Evolutionary conservation across 2,797 vertebrate genomes (phyloP), one percentile per base, ranked within the genome.

Genomic region (Zonotrichia albicollis): DNA sequence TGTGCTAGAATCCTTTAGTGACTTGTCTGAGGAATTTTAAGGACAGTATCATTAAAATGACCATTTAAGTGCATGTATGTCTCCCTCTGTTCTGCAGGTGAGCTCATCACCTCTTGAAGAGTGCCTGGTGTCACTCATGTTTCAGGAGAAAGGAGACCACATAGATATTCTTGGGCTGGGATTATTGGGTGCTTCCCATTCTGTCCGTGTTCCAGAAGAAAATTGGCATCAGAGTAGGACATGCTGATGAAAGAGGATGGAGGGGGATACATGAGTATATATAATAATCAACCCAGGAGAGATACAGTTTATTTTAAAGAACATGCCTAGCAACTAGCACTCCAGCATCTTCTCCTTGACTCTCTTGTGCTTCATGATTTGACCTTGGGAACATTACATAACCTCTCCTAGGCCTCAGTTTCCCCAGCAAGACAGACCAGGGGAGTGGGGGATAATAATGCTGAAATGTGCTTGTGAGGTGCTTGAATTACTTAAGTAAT

Each of bases 321-420:
- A 30, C 16, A 7, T 54, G 32, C 54, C 32, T 84, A 43, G 53
- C n/a, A 91, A 54, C 48, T 81, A 62, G n/a, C 45, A 36, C 6
- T 91, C 23, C 43, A 71, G 61, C 10, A 6, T 77, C 38, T 9
- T 92, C 29, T 75, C n/a, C n/a, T 66, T 30, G 32, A 22, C 10
- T 94, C 8, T 92, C 13, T 51, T 65, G 36, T 5, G 6, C 61
- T 86, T 86, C 19, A 3, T 90, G 65, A 64, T 19, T 2, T 95
- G 89, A 94, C 94, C 93, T 95, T 95, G 94, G 74, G 82, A 77
- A 43, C 29, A 27, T 95, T 91, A 84, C 46, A 57, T 88, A 89
- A 91, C 29, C 6, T 68, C n/a, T 84, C 29, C 55, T 64, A 81
- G 87, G 71, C 77, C 88, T 95, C 93, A 94, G 92, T 94, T 96